Conservation (phyloP, 2,113 vertebrate genomes). For the Pachyramphus minor region DNA sequence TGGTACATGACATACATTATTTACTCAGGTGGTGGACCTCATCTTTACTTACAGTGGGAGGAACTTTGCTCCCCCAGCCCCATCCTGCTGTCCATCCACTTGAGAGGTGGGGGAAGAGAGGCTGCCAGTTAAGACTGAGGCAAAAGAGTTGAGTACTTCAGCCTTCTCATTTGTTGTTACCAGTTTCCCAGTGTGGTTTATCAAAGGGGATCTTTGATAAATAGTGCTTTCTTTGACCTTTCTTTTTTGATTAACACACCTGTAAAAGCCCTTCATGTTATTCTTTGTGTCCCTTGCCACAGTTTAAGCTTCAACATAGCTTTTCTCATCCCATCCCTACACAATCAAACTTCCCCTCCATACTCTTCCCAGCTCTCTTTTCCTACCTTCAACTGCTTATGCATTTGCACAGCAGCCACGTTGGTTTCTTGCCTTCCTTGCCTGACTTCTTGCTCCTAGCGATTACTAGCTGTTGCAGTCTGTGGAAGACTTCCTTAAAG, state of each 20-base stretch:
- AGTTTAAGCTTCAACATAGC: not conserved
- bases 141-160: not conserved
- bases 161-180: not conserved
- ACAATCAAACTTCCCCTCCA: rapidly evolving
- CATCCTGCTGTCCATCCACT: not conserved
- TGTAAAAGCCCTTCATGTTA: not conserved
- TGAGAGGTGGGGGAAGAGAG: not conserved
- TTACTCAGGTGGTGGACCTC: not conserved
- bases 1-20: not conserved
- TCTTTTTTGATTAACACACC: not conserved
- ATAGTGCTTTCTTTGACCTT: not conserved
- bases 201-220: no score
- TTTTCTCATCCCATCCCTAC: not conserved
- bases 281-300: not conserved
- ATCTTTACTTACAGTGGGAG: not conserved
- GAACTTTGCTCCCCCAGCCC: not conserved
- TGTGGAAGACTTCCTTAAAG: not conserved
- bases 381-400: not conserved
- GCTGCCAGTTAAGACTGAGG: not conserved
- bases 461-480: not conserved
- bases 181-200: not conserved
- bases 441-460: not conserved
- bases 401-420: not conserved
- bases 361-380: not conserved
- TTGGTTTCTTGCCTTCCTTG: not conserved